Conservation (phyloP, 1,140 invertebrate species). For the Papilio helenus region DNA sequence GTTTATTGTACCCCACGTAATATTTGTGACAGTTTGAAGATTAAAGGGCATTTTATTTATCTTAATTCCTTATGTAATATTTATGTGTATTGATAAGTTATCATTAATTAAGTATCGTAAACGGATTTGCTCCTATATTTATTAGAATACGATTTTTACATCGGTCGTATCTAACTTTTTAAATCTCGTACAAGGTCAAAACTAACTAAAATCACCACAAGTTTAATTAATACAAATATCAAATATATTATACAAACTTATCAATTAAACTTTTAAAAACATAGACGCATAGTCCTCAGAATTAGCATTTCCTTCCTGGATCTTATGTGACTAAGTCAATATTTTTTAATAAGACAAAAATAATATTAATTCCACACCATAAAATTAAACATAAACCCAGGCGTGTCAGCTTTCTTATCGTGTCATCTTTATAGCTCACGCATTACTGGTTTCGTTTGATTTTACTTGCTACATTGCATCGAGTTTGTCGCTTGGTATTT, state of each 20-base stretch:
- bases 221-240: too few species aligned
- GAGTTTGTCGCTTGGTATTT: constrained; percentile 6
- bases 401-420: background rate
- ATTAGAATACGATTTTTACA: background rate
- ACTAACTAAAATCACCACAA: too few species aligned
- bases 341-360: background rate
- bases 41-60: too few species aligned
- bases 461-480: background rate
- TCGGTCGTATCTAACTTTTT: too few species aligned
- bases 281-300: background rate
- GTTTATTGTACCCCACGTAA: too few species aligned
- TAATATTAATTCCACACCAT: background rate
- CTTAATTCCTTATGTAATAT: too few species aligned
- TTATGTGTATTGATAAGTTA: too few species aligned
- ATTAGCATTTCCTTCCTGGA: background rate
- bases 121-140: background rate
- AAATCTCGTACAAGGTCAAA: too few species aligned
- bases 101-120: background rate
- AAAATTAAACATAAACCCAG: background rate
- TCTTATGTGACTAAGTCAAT: background rate
- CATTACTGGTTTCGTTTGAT: background rate
- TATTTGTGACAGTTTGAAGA: too few species aligned
- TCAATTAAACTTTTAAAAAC: background rate
- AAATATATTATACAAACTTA: background rate
- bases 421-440: constrained; percentile 20